phyloP scores from a whole-genome alignment of 2,113 vertebrate species.

The Acrocephalus arundinaceus region DNA sequence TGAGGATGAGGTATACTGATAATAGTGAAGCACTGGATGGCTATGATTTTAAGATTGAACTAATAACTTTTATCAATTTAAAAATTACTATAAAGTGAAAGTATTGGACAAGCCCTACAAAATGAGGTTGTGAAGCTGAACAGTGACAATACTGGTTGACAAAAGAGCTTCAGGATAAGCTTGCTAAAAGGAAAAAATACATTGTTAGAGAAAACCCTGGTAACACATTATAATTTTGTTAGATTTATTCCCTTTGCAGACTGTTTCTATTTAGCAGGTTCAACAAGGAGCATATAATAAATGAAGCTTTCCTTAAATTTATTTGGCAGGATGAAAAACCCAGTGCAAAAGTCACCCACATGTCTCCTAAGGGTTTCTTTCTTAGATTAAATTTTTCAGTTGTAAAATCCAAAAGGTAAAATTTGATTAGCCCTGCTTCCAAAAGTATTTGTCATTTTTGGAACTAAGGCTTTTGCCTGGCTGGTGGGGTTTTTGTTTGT shows the following conservation, averaged over 20 bases:
- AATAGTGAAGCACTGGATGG: neutral
- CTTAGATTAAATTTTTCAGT: constrained; percentile 35
- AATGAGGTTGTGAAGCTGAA: neutral
- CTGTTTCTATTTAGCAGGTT: neutral
- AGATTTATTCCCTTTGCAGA: neutral
- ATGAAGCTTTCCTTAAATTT: neutral
- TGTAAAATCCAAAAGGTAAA: constrained; percentile 51
- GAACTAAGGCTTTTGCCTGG: neutral
- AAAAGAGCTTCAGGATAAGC: neutral
- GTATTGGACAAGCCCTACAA: neutral
- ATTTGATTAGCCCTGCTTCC: constrained; percentile 20
- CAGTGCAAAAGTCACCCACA: constrained; percentile 12
- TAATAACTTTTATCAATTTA: neutral
- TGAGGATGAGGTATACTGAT: neutral
- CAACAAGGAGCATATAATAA: neutral
- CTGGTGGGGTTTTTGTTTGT: neutral
- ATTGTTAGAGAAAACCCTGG: neutral
- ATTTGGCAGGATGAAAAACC: neutral
- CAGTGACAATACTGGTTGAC: neutral
- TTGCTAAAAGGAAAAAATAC: neutral
- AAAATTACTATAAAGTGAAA: neutral
- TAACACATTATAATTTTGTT: neutral
- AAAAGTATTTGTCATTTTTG: constrained; percentile 6
- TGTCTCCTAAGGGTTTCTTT: neutral
- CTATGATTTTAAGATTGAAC: neutral